Evolutionary conservation across 2,113 vertebrate species (phyloP), one percentile per base, ranked within the genome.

Genomic region (Melierax canorus): DNA sequence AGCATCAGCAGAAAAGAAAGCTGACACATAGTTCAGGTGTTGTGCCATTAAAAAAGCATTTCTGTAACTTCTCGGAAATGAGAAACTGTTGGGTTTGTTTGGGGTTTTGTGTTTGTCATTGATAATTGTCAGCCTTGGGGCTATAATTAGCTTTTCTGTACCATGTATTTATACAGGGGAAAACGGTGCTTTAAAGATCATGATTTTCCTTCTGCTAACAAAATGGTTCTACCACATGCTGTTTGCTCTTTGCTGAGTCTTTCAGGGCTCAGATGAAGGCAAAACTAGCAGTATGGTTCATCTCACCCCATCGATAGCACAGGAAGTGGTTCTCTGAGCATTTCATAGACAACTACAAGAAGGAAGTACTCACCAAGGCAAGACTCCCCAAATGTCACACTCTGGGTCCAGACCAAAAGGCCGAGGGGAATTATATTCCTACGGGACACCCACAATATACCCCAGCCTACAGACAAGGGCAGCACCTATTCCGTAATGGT

Each of bases 281-380:
- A 62, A 53, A 71, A 24, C 67, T 8, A 39, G 2, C 56, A 39
- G 38, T 4, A 15, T 0, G 4, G 16, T 30, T 79, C 77, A n/a
- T 8, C 63, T 18, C 21, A 0, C 55, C 75, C 63, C 59, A 10
- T 6, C 6, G 6, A 4, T 4, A 66, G 88, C 41, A 18, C 82
- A 86, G 94, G 94, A 94, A 81, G 86, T 48, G 79, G 88, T 88
- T 93, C 92, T 90, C 71, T 43, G 78, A 85, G 43, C 87, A 55
- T 73, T 95, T 97, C 82, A 92, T 92, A 93, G 85, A 36, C 71
- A 50, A 64, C 86, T 62, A 27, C 58, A 4, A 81, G 87, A 55
- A 89, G 60, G 69, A 83, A 66, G 10, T 32, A 23, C 30, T 38
- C 48, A 19, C 34, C 73, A 12, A 63, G 77, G 74, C 87, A 81